phyloP scores from a whole-genome alignment of 2,797 vertebrate genomes.

The Parauchenoglanis punctatus region DNA sequence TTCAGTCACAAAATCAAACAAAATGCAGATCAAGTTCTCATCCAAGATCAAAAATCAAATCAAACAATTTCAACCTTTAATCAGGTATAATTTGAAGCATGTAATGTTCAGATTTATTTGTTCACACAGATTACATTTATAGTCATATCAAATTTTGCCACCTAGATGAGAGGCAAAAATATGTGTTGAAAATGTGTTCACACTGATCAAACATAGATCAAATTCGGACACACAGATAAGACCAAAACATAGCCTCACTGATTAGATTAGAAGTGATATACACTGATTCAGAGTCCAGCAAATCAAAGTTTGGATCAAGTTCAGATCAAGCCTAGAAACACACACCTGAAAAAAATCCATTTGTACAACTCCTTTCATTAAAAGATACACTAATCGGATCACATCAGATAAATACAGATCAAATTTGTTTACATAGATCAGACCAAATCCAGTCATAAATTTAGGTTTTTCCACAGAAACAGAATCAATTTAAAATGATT shows the following conservation, averaged over 20 bases:
- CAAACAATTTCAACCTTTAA: background rate
- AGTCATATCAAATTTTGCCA: background rate
- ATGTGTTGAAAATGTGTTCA: background rate
- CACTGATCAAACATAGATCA: background rate
- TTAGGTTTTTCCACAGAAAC: background rate
- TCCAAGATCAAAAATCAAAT: background rate
- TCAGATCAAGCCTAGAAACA: background rate
- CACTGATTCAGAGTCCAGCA: too few species aligned
- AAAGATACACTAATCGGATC: background rate
- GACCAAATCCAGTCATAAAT: background rate
- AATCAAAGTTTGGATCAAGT: background rate
- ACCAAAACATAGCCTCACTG: background rate
- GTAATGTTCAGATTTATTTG: background rate
- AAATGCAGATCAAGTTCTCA: background rate
- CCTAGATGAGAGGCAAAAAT: background rate
- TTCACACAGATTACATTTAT: background rate
- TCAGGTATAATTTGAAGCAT: background rate
- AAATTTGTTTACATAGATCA: background rate
- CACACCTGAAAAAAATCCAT: background rate
- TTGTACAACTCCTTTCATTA: background rate
- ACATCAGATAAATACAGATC: background rate
- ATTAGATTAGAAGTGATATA: background rate
- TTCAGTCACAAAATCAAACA: background rate
- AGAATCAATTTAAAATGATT: background rate
- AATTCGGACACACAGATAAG: background rate